Percentiles rank a stretch among this genome's conserved stretches.
phyloP scores from a whole-genome alignment of 2,113 vertebrate genomes.

The Coturnix japonica region DNA sequence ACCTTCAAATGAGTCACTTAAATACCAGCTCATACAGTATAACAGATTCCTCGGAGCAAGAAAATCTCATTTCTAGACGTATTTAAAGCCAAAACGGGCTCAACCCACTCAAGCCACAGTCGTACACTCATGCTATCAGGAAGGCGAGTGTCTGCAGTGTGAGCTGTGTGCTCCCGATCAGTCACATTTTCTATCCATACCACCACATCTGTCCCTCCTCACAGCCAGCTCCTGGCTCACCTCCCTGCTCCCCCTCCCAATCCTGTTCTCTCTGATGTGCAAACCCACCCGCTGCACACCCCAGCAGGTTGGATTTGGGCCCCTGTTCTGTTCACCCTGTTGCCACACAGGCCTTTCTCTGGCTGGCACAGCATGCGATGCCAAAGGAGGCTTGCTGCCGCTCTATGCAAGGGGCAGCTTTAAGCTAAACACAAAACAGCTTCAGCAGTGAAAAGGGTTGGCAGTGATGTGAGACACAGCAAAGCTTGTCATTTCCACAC shows the following conservation, averaged over 20 bases:
- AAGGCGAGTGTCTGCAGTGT: neutral
- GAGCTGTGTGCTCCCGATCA: neutral
- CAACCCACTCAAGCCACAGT: neutral
- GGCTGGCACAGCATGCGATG: neutral
- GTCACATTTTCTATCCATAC: neutral
- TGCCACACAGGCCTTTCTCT: neutral
- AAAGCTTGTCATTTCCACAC: neutral
- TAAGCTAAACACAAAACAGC: neutral
- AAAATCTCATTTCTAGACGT: neutral
- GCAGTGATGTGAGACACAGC: neutral
- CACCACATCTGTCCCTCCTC: neutral
- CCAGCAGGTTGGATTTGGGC: neutral
- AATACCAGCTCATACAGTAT: neutral
- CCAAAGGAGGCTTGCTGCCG: neutral
- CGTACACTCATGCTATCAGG: neutral
- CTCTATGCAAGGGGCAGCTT: neutral
- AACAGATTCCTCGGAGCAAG: neutral
- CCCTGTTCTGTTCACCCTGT: accelerated
- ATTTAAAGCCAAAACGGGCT: neutral
- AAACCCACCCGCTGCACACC: neutral
- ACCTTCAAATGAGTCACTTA: neutral
- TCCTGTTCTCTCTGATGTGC: accelerated
- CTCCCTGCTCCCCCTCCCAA: neutral
- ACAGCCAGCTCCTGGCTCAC: neutral
- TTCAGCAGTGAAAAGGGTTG: neutral